A percentile compares a stretch with the other conserved stretches of the same genome.
These are phyloP conservation scores for Oryzias sinensis DNA, from an alignment of 2,797 vertebrate genomes.

Conservation along the genomic window DNA sequence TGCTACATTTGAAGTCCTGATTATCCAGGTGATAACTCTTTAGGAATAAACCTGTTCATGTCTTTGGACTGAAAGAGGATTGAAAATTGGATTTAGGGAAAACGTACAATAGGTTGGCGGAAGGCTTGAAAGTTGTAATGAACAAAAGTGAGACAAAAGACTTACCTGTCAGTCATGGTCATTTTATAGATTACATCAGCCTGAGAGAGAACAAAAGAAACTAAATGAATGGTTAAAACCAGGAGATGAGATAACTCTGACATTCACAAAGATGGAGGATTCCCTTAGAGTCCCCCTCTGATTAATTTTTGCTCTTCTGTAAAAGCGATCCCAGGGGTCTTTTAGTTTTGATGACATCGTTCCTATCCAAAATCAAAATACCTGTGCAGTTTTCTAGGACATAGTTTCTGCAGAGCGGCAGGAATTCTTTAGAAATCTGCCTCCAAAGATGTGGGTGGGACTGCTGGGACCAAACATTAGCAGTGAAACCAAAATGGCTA, in stretches of 20 bases:
- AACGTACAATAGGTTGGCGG: background rate
- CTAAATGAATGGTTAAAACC: background rate
- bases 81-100: background rate
- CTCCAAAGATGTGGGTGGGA: no score
- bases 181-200: conserved; percentile 99
- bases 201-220: conserved; percentile 70
- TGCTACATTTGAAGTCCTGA: background rate
- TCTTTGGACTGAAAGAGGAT: no score
- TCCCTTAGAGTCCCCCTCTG: no score
- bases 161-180: conserved; percentile 98
- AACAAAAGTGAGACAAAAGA: background rate
- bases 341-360: no score
- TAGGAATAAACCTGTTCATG: background rate
- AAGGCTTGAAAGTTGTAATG: background rate
- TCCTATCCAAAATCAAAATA: no score
- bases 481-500: no score
- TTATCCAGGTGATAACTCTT: background rate
- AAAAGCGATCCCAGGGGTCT: no score
- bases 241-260: background rate
- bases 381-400: no score
- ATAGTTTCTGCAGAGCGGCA: no score
- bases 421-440: no score
- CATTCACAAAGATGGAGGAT: background rate
- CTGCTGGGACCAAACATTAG: no score
- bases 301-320: no score